These are phyloP conservation scores for Clarias platycephalus DNA, from an alignment of 2,797 vertebrate species.

Conservation along the genomic window DNA sequence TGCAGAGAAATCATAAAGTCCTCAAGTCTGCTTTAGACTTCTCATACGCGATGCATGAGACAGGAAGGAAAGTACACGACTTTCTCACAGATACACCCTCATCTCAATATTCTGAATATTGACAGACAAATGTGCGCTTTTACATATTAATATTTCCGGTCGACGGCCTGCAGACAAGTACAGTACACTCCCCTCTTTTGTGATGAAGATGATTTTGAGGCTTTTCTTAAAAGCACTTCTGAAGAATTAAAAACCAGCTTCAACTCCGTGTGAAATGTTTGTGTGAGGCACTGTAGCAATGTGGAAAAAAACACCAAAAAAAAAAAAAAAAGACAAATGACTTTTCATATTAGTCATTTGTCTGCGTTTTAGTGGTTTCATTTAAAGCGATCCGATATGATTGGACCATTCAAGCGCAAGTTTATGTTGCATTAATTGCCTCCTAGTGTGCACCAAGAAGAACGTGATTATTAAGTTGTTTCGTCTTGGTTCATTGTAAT, in stretches of 20 bases:
- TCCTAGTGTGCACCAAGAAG: constrained; percentile 22
- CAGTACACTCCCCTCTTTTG: too few relatives aligned
- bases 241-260: background rate
- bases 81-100: background rate
- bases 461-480: constrained; percentile 40
- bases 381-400: constrained; percentile 20
- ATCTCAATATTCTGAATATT: too few relatives aligned
- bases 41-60: background rate
- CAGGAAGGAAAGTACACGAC: background rate
- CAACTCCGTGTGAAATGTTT: background rate
- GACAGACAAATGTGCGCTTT: background rate
- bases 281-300: background rate
- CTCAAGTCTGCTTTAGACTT: background rate
- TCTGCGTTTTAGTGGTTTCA: constrained; percentile 59
- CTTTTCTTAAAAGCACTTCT: background rate
- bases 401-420: constrained; percentile 23
- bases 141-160: background rate
- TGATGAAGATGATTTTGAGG: background rate
- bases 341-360: constrained; percentile 15
- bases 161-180: background rate
- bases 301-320: background rate
- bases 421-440: constrained; percentile 36
- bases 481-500: constrained; percentile 52
- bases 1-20: constrained; percentile 5
- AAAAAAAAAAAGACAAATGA: constrained; percentile 4